Evolutionary conservation across 1,140 invertebrate genomes (phyloP).

Genomic region (Schlechtendalia chinensis): DNA sequence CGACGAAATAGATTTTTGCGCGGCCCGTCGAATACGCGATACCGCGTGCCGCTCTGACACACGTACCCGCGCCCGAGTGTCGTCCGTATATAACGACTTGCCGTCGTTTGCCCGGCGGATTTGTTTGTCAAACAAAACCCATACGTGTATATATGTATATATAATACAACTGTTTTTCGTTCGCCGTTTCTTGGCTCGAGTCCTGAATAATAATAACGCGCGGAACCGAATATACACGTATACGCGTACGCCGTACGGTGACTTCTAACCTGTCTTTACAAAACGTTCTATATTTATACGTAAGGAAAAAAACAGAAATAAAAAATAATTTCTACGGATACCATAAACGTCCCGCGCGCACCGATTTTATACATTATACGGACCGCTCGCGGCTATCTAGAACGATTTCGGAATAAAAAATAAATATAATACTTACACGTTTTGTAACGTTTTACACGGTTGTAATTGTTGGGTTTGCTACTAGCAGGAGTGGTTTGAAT

Average conservation of each 20-base stretch:
- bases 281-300: constrained; percentile 15
- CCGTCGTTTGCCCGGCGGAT: not conserved
- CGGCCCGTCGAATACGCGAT: no score
- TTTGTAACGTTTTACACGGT: constrained; percentile 32
- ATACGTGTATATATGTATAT: no score
- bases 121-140: not conserved
- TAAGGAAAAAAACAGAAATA: not conserved
- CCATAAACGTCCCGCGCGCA: not conserved
- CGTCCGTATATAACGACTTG: no score
- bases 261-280: constrained; percentile 21
- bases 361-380: not conserved
- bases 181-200: constrained; percentile 26
- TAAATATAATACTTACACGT: constrained; percentile 2
- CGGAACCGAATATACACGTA: not conserved
- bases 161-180: constrained; percentile 13
- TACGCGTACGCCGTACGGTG: not conserved
- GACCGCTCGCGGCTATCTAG: not conserved
- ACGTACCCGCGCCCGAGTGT: no score
- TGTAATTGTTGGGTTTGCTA: constrained; percentile 16
- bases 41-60: no score
- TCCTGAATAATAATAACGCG: constrained; percentile 40
- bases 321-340: not conserved
- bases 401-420: not conserved
- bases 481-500: not conserved
- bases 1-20: no score